Percentiles rank a stretch among this genome's conserved stretches.
Conservation (phyloP, 2,797 vertebrate species). For the Anniella stebbinsi region DNA sequence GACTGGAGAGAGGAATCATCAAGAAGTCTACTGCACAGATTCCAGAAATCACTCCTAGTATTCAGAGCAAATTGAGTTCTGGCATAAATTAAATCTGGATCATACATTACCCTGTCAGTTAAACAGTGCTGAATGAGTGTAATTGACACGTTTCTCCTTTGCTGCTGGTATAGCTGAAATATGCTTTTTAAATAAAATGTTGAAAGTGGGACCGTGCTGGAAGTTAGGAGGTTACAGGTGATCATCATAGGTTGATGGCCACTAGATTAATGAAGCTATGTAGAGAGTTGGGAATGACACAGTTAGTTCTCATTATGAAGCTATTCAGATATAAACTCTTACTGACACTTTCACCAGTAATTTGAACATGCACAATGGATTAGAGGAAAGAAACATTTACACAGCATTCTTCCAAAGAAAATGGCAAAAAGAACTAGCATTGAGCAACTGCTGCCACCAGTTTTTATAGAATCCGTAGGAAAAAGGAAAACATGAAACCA, state of each 20-base stretch:
- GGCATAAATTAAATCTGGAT: neutral
- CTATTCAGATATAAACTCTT: too few species aligned
- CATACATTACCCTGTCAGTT: neutral
- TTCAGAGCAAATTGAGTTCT: neutral
- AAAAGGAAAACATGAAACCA: constrained; percentile 6
- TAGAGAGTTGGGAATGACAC: neutral
- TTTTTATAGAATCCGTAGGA: neutral
- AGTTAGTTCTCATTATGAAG: neutral
- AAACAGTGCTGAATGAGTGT: neutral
- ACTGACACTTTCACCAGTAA: neutral
- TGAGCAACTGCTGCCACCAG: neutral
- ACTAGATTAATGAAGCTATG: neutral
- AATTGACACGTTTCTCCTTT: neutral
- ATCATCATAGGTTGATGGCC: neutral
- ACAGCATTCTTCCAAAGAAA: neutral
- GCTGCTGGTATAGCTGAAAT: neutral
- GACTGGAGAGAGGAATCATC: neutral
- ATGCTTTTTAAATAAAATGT: neutral
- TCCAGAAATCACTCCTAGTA: neutral
- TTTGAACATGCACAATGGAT: neutral
- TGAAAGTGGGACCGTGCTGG: neutral
- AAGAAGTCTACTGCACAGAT: neutral
- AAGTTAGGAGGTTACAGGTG: neutral
- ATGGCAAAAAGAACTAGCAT: neutral
- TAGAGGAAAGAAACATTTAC: neutral